Conservation (phyloP, 2,888 invertebrate genomes). For the Parapristionchus giblindavisi region DNA sequence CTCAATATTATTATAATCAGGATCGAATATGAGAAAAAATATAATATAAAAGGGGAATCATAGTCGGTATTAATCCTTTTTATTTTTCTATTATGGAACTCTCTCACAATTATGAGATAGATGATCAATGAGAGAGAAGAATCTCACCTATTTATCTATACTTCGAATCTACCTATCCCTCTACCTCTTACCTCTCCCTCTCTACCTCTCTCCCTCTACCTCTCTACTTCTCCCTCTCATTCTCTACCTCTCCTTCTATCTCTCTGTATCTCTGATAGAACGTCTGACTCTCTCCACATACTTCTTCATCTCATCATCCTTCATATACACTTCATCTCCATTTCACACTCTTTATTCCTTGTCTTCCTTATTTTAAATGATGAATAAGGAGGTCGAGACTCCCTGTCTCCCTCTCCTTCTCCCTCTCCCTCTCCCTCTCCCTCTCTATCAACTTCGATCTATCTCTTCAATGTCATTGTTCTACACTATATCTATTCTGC, state of each 20-base stretch:
- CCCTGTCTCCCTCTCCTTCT: not conserved
- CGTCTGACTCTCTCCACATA: slow-evolving; percentile 22
- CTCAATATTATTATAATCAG: too few relatives aligned
- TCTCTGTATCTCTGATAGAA: not conserved
- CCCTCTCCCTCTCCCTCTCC: not conserved
- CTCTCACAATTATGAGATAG: not conserved
- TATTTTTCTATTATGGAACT: too few relatives aligned
- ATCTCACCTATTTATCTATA: not conserved
- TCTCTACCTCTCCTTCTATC: slow-evolving; percentile 23
- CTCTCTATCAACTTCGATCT: not conserved
- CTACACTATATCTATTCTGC: slow-evolving; percentile 10
- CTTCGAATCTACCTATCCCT: not conserved
- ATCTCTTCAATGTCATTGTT: not conserved
- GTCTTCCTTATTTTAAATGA: too few relatives aligned
- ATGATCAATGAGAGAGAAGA: not conserved
- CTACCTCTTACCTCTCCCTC: not conserved
- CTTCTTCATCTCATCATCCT: not conserved
- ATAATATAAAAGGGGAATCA: too few relatives aligned
- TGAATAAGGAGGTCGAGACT: too few relatives aligned
- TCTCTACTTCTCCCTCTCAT: slow-evolving; percentile 6
- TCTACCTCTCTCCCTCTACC: not conserved
- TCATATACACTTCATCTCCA: slow-evolving; percentile 12
- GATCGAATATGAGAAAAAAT: too few relatives aligned
- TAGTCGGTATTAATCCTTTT: too few relatives aligned
- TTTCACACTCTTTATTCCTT: not conserved